Conservation (phyloP, 2,888 invertebrate genomes). For the Gerris lacustris region DNA sequence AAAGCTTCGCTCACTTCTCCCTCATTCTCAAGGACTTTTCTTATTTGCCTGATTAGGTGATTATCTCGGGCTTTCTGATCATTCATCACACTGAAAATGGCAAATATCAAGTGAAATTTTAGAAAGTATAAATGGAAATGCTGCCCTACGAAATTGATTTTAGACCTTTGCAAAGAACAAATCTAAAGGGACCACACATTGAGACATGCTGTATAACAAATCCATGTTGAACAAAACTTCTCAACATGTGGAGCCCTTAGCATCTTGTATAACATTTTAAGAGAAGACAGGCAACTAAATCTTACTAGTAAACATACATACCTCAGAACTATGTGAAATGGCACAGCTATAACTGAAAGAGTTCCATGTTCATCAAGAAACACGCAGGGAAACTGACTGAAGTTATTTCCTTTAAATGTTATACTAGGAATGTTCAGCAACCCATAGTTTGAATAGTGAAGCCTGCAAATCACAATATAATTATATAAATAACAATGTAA, state of each 20-base stretch:
- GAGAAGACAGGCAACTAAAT: too few species aligned
- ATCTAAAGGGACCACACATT: too few species aligned
- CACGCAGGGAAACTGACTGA: slow-evolving; percentile 57
- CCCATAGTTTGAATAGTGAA: slow-evolving; percentile 69
- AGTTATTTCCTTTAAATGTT: slow-evolving; percentile 42
- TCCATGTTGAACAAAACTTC: too few species aligned
- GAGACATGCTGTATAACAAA: too few species aligned
- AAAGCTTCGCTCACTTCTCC: slow-evolving; percentile 43
- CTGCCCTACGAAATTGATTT: too few species aligned
- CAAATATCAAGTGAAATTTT: background rate
- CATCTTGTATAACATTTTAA: too few species aligned
- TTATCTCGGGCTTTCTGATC: slow-evolving; percentile 77
- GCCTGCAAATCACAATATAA: slow-evolving; percentile 36
- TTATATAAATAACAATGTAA: background rate
- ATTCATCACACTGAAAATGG: slow-evolving; percentile 56
- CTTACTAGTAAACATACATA: slow-evolving; percentile 29
- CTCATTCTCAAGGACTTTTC: slow-evolving; percentile 50
- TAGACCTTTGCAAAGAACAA: too few species aligned
- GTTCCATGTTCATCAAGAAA: slow-evolving; percentile 73
- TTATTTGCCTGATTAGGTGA: slow-evolving; percentile 66
- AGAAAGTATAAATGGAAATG: too few species aligned
- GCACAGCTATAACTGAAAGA: slow-evolving; percentile 69
- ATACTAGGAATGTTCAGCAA: slow-evolving; percentile 57
- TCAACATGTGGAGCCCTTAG: too few species aligned
- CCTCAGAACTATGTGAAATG: slow-evolving; percentile 77